Base-by-base conservation (phyloP, 2,113 vertebrate genomes). In the Athene cunicularia region DNA sequence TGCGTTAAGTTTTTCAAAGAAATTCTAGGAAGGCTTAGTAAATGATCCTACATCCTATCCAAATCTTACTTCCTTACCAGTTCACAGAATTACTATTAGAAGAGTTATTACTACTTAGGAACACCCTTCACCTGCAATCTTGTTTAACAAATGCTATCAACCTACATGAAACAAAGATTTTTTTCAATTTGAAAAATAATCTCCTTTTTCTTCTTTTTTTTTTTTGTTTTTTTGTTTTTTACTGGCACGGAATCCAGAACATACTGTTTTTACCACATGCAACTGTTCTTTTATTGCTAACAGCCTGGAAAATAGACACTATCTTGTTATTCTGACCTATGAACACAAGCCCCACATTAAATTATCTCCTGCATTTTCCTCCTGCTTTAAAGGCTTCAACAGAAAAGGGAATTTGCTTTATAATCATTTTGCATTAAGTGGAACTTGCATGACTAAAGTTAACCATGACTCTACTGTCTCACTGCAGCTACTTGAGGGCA, bases 241-340 rank as follows among this genome's bases (percentile, higher is more conserved):
- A 55, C 73, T 96, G 96, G 95, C 93, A 94, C 26, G 1, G 50
- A 80, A 77, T 94, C 84, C 58, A 95, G 96, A 94, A 96, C 95
- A 95, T 95, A 91, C 84, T 80, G 91, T 95, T 96, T 96, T 91
- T 85, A 91, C 94, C 89, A 93, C 81, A 64, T 77, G 70, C 87
- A 91, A 97, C 81, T 76, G 53, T n/a, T 93, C 93, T 95, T 95
- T 95, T 91, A 95, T 88, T 96, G 63, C 89, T 93, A 64, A 66
- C 84, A 90, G 91, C 62, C 89, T 95, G 77, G 80, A 96, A 94
- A 93, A 92, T 83, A 97, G 87, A 94, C 93, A 74, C 62, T 93
- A 95, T 93, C 93, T 90, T 90, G 75, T 80, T 96, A 82, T 86
- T 82, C 66, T 96, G 93, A 95, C 93, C 93, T 89, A 79, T 7